Evolutionary conservation across 2,888 invertebrate species (phyloP).

Genomic region (Thumatha senex): DNA sequence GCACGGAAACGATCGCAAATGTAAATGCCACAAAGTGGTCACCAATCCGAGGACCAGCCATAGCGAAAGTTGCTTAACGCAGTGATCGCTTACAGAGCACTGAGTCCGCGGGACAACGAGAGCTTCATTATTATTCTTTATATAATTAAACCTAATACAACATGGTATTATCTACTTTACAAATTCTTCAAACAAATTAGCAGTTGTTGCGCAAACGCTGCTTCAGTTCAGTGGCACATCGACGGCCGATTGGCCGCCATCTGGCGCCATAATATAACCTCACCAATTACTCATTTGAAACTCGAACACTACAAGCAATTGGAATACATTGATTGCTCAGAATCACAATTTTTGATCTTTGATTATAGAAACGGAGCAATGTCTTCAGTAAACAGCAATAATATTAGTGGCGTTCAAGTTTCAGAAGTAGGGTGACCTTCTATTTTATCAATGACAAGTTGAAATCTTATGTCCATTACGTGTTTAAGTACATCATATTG

Average conservation of each 20-base stretch:
- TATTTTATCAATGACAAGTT: constrained; percentile 36
- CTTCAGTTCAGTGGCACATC: constrained; percentile 48
- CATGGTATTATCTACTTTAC: constrained; percentile 39
- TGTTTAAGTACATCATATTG: constrained; percentile 25
- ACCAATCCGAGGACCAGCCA: too few relatives aligned
- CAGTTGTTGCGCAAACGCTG: constrained; percentile 50
- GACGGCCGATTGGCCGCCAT: constrained; percentile 53
- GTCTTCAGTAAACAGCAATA: constrained; percentile 1
- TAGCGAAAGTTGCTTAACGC: too few relatives aligned
- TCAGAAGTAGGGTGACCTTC: constrained; percentile 22
- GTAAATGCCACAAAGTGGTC: too few relatives aligned
- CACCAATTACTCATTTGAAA: constrained; percentile 9
- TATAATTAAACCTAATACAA: too few relatives aligned
- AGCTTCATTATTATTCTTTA: too few relatives aligned
- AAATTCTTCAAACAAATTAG: constrained; percentile 29
- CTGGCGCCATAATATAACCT: constrained; percentile 45
- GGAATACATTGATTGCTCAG: constrained; percentile 14
- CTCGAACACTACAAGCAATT: constrained; percentile 3
- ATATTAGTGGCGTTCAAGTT: constrained; percentile 6
- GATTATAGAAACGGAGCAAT: constrained; percentile 7
- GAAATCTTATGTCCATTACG: constrained; percentile 32
- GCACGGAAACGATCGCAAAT: too few relatives aligned
- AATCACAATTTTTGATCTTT: not conserved
- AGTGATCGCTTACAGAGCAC: too few relatives aligned
- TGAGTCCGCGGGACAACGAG: too few relatives aligned